These are phyloP conservation scores for Hydropotes inermis DNA, from an alignment of 2,113 vertebrate species.

Conservation along the genomic window DNA sequence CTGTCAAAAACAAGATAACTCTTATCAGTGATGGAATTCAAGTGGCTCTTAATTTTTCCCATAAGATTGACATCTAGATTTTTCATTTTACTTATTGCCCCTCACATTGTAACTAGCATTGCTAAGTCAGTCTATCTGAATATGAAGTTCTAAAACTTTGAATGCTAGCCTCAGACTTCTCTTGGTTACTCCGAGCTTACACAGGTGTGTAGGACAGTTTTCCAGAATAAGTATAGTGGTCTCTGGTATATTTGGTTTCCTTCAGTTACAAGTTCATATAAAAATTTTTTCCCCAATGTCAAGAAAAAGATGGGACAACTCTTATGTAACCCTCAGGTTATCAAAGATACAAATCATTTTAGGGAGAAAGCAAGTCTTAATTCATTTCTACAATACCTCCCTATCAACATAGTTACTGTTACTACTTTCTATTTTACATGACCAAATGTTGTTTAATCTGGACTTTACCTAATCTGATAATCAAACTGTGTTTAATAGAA, in stretches of 20 bases:
- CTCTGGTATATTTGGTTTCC: neutral
- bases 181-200: neutral
- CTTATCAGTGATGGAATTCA: constrained; percentile 5
- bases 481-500: neutral
- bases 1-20: constrained; percentile 78
- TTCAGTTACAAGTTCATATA: neutral
- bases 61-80: neutral
- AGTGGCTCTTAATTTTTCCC: neutral
- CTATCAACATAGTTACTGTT: neutral
- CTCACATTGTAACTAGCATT: neutral
- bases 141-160: neutral
- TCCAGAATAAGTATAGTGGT: neutral
- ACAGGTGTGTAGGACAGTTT: neutral
- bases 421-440: neutral
- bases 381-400: neutral
- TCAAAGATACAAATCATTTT: neutral
- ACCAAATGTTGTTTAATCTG: neutral
- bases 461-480: neutral
- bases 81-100: constrained; percentile 9
- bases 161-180: neutral
- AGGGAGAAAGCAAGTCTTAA: neutral
- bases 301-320: neutral
- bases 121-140: neutral
- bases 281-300: neutral
- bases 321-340: neutral